These are phyloP conservation scores for Dastarcus helophoroides DNA, from an alignment of 2,888 invertebrate species.

Conservation along the genomic window DNA sequence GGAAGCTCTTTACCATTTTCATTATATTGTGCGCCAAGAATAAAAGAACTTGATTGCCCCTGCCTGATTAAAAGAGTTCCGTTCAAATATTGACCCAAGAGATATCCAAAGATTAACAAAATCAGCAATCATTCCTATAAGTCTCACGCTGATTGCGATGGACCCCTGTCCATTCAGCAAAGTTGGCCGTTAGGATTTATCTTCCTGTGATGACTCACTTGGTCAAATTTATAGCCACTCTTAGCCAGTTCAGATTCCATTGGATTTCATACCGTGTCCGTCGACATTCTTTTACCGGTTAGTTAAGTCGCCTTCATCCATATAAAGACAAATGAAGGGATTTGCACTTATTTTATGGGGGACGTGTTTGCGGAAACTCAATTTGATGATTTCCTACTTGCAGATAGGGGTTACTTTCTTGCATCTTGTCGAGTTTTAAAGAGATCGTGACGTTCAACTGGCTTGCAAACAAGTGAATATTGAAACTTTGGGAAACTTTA, in stretches of 20 bases:
- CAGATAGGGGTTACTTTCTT: too few species aligned
- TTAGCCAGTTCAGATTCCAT: constrained; percentile 20
- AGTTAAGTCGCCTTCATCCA: constrained; percentile 34
- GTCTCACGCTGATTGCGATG: constrained; percentile 14
- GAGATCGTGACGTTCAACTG: too few species aligned
- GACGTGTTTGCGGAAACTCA: constrained; percentile 22
- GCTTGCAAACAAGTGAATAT: too few species aligned
- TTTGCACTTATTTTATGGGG: constrained; percentile 32
- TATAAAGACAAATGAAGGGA: constrained; percentile 37
- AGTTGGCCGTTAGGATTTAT: constrained; percentile 16
- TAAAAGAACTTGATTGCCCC: too few species aligned
- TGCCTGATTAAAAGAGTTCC: constrained; percentile 1
- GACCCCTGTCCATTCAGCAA: constrained; percentile 19
- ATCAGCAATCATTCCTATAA: constrained; percentile 18
- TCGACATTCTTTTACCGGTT: constrained; percentile 26
- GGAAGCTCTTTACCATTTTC: too few species aligned
- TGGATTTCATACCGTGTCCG: constrained; percentile 6
- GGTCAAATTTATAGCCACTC: constrained; percentile 23
- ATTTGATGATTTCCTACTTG: constrained; percentile 2
- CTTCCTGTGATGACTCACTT: constrained; percentile 23
- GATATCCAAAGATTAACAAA: constrained; percentile 16
- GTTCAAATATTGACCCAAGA: constrained; percentile 10
- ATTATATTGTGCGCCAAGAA: too few species aligned
- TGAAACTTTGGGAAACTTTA: too few species aligned
- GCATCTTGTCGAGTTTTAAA: too few species aligned